Conservation (phyloP, 2,797 vertebrate genomes). For the Urocyon cinereoargenteus region DNA sequence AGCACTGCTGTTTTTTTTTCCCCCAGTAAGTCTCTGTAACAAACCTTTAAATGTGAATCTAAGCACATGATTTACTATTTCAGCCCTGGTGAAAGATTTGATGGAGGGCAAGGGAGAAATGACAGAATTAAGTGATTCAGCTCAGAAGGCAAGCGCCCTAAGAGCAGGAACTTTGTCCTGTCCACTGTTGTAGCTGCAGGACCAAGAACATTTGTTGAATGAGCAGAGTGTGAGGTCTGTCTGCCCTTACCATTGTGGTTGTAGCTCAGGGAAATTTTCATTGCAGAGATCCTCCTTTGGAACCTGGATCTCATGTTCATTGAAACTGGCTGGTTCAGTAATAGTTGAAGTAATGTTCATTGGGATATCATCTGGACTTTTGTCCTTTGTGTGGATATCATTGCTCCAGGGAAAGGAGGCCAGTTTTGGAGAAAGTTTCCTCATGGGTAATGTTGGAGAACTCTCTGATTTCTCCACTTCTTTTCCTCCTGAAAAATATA, state of each 20-base stretch:
- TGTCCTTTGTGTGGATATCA: constrained; percentile 74
- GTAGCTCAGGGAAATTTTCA: constrained; percentile 72
- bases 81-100: background rate
- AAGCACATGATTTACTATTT: background rate
- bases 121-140: constrained; percentile 12
- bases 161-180: background rate
- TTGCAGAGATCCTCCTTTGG: constrained; percentile 73
- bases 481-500: constrained; percentile 83
- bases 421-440: constrained; percentile 77
- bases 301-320: constrained; percentile 61
- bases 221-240: background rate
- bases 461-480: constrained; percentile 75
- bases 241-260: constrained; percentile 82
- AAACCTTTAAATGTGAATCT: constrained; percentile 28
- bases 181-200: background rate
- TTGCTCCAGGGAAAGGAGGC: constrained; percentile 68
- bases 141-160: background rate
- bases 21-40: constrained; percentile 1
- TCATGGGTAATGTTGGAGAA: constrained; percentile 59
- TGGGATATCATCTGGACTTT: background rate
- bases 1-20: background rate
- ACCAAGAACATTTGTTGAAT: background rate
- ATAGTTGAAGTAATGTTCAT: constrained; percentile 61
- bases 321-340: constrained; percentile 23
- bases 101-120: background rate